Base-by-base conservation (phyloP, 2,113 vertebrate species). In the Clarias batrachus region DNA sequence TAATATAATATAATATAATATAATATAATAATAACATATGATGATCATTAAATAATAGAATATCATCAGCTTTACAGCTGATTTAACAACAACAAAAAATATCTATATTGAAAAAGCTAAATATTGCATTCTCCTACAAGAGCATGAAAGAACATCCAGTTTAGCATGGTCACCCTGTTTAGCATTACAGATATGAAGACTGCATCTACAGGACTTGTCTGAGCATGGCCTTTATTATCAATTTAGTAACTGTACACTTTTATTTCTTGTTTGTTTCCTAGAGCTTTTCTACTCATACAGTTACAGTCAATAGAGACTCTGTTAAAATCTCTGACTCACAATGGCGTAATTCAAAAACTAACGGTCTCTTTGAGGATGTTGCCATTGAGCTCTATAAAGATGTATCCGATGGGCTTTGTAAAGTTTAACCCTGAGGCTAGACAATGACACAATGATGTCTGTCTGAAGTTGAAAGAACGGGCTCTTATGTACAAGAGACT, bases 371-470 rank as follows among this genome's bases (percentile, higher is more conserved):
- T 90, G 82, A 88, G 52, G n/a, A 11, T 54, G 70, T 48, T 41
- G 63, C 85, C 82, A 85, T 52, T 84, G 76, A 77, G 73, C 52
- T 83, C 66, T 81, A 37, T 33, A 84, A 83, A 56, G 7, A 33
- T 3, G 14, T 81, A 90, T 74, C 70, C 88, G 82, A 74, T 79
- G 57, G 84, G 66, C 76, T 88, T 86, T 86, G 84, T 83, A 52
- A 80, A 68, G 78, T 23, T 65, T 73, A 76, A 77, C 76, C 81
- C 48, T 87, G 52, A 81, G 84, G 86, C 78, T 66, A 84, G 19
- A 48, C 48, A 59, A 2, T 52, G 21, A 37, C 17, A 89, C 84
- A 83, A 87, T 87, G 33, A 17, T 3, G 4, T 25, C 37, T 87
- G 82, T 85, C 86, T 85, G 76, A 56, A 10, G 48, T 65, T 87